These are phyloP conservation scores for Paedocypris micromegethes DNA, from an alignment of 2,797 vertebrate species.

Conservation along the genomic window DNA sequence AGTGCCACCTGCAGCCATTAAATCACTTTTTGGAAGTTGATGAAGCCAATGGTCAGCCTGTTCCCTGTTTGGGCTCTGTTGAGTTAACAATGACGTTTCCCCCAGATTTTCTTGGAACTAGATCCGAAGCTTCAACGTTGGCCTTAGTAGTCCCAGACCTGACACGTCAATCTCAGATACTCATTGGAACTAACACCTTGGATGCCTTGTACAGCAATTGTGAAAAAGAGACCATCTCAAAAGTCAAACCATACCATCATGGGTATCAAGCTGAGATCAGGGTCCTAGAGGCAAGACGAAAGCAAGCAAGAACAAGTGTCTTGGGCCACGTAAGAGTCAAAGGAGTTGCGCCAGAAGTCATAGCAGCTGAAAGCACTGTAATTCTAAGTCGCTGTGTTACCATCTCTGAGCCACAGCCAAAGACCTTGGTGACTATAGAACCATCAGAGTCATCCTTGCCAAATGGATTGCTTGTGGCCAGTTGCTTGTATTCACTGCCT, in stretches of 20 bases:
- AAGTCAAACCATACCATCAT: not conserved
- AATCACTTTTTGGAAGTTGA: conserved; percentile 20
- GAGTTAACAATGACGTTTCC: conserved; percentile 9
- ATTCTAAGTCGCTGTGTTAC: not conserved
- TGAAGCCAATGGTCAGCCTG: conserved; percentile 22
- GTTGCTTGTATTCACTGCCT: not conserved
- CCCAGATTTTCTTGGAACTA: not conserved
- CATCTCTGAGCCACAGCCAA: not conserved
- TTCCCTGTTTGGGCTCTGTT: conserved; percentile 9
- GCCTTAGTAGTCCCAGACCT: conserved; percentile 2
- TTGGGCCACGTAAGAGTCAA: conserved; percentile 1
- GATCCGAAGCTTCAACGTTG: conserved; percentile 6
- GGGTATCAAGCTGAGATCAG: conserved; percentile 10
- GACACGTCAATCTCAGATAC: not conserved
- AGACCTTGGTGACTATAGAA: not conserved
- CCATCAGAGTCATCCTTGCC: not conserved
- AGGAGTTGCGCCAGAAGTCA: not conserved
- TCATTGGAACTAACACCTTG: conserved; percentile 25
- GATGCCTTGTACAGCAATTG: conserved; percentile 8
- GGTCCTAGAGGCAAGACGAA: conserved; percentile 1
- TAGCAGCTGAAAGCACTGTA: not conserved
- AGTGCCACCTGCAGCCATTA: not conserved
- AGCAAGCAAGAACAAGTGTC: not conserved
- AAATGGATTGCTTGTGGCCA: conserved; percentile 3
- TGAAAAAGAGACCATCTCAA: not conserved